Conservation (phyloP, 2,888 invertebrate genomes). For the Alloplasta piceator region DNA sequence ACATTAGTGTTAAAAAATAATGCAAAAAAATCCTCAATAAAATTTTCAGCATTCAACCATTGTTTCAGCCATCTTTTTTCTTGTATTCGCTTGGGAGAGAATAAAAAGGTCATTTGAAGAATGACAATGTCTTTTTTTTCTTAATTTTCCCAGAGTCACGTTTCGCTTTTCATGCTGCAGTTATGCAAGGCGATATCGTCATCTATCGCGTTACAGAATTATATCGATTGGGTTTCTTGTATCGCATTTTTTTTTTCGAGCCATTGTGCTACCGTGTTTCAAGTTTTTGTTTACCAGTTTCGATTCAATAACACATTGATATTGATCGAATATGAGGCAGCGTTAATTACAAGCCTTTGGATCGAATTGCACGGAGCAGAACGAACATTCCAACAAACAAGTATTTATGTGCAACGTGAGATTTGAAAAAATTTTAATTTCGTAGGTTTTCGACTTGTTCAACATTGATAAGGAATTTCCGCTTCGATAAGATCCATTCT, state of each 20-base stretch:
- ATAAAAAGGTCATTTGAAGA: no score
- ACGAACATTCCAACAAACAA: neutral
- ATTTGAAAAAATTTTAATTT: no score
- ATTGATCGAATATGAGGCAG: neutral
- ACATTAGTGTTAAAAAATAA: no score
- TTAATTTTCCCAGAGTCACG: neutral
- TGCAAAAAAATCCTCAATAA: no score
- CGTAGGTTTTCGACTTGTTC: no score
- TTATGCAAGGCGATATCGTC: neutral
- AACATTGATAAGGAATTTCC: neutral
- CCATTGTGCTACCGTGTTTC: slow-evolving; percentile 23
- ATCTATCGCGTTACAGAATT: neutral
- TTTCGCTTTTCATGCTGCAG: slow-evolving; percentile 23
- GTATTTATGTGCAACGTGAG: neutral
- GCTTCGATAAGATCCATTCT: neutral
- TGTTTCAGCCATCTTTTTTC: no score
- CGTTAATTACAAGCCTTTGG: neutral
- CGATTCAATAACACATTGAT: slow-evolving; percentile 13
- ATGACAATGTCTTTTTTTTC: slow-evolving; percentile 26
- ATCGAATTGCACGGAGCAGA: neutral
- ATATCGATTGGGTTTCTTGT: slow-evolving; percentile 13
- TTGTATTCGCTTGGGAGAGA: no score
- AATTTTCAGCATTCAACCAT: no score
- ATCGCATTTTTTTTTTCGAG: slow-evolving; percentile 7
- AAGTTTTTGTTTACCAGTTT: neutral